A percentile compares a stretch with the other conserved stretches of the same genome.
Conservation (phyloP, 2,113 vertebrate genomes). For the Protomyctophum bolini region DNA sequence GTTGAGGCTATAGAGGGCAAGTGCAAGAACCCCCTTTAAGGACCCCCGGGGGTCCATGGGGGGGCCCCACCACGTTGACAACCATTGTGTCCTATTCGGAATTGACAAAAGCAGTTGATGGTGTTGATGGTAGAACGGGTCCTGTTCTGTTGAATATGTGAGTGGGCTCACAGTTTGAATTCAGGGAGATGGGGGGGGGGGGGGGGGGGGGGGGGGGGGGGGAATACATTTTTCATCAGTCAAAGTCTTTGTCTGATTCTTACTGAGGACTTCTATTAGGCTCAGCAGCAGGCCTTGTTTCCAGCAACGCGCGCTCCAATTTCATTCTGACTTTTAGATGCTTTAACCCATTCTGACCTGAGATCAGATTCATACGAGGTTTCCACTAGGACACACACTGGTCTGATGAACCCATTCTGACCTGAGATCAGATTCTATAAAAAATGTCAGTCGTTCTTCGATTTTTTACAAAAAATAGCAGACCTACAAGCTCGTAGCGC, state of each 20-base stretch:
- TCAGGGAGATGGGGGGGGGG: too few species aligned
- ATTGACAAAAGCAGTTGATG: background rate
- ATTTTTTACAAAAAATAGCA: too few species aligned
- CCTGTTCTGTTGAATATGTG: background rate
- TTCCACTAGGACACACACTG: too few species aligned
- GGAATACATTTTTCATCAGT: constrained; percentile 4
- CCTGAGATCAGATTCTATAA: too few species aligned
- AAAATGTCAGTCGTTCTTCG: too few species aligned
- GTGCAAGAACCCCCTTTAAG: too few species aligned
- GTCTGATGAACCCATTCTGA: too few species aligned
- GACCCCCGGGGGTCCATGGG: too few species aligned
- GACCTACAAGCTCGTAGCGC: too few species aligned
- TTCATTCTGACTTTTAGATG: constrained; percentile 42
- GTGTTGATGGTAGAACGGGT: constrained; percentile 16
- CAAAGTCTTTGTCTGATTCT: constrained; percentile 55
- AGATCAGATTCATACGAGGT: constrained; percentile 61
- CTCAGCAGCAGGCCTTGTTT: constrained; percentile 28
- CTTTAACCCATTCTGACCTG: constrained; percentile 68
- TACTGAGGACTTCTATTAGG: constrained; percentile 66
- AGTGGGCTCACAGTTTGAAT: background rate
- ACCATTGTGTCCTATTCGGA: background rate
- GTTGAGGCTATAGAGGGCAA: too few species aligned
- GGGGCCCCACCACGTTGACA: too few species aligned
- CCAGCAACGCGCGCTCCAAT: constrained; percentile 41
- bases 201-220: too few species aligned